phyloP scores from a whole-genome alignment of 1,140 invertebrate species.

The Heterodera carotae region DNA sequence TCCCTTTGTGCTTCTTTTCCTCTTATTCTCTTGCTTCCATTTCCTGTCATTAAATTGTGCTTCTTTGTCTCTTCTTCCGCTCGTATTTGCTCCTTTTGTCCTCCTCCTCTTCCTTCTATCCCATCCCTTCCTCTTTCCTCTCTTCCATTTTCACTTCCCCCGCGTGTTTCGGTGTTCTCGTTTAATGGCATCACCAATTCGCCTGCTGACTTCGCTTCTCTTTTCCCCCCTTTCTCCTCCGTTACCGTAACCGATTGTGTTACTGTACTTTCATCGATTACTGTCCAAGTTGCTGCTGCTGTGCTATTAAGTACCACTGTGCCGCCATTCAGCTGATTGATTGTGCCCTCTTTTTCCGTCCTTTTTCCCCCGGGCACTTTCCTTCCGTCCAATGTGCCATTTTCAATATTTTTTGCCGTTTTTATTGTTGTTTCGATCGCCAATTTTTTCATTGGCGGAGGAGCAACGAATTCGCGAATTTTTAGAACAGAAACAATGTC shows the following conservation, averaged over 20 bases:
- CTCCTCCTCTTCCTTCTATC: not conserved
- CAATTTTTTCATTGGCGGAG: not conserved
- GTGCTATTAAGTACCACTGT: too few relatives aligned
- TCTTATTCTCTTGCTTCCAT: not conserved
- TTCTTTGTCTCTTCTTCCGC: not conserved
- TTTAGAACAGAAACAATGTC: not conserved
- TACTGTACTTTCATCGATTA: not conserved
- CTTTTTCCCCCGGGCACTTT: not conserved
- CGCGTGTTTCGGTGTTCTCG: not conserved
- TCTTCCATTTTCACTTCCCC: not conserved
- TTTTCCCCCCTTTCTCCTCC: not conserved
- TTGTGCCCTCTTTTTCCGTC: not conserved
- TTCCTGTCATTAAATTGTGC: not conserved
- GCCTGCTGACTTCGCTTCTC: slow-evolving; percentile 8
- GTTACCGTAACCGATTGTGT: not conserved
- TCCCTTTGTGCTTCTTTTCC: not conserved
- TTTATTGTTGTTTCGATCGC: not conserved
- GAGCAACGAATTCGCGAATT: not conserved
- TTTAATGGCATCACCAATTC: not conserved
- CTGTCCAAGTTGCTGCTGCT: too few relatives aligned
- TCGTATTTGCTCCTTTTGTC: not conserved
- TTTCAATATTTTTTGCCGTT: not conserved
- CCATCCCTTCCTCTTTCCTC: not conserved
- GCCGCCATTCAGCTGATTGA: too few relatives aligned
- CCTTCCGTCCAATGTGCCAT: not conserved